Base-by-base conservation (phyloP, 2,797 vertebrate species). In the Gorsachius magnificus region DNA sequence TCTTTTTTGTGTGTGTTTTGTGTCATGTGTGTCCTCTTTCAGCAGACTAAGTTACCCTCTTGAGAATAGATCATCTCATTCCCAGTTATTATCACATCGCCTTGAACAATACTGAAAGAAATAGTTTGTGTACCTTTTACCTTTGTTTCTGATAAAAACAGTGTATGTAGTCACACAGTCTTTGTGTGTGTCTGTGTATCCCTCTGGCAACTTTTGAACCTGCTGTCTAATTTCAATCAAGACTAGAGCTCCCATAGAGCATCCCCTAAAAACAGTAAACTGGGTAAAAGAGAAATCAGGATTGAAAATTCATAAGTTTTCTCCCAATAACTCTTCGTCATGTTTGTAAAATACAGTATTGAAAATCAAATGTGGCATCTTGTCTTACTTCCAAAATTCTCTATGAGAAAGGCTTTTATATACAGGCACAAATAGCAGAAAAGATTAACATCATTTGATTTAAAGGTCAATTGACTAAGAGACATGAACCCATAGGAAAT, bases 71-170 rank as follows among this genome's bases (percentile, higher is more conserved):
- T 64, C 0, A 0, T 60, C 25, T 71, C 10, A 20, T 88, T 74
- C n/a, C 15, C 48, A 28, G 24, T 80, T 77, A 64, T 53, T 86
- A 25, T 88, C 45, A 78, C 14, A 56, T 81, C 57, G 65, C 25
- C 28, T 58, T 81, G 65, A 87, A 94, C 48, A 89, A 50, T 35
- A 74, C 13, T 51, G 60, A 80, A 87, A 64, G 13, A 13, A 86
- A 71, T 21, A 18, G 3, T 74, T 74, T 70, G 21, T 56, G 16
- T 51, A 72, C 46, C 2, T 53, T 89, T 87, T 91, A 79, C 85
- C 14, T 87, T 94, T 83, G 9, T 84, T 90, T 92, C 61, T 43
- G 24, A 57, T 76, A 4, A 87, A 83, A 93, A 81, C 11, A 77
- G 21, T 46, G 18, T 35, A 36, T 24, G 12, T 54, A 87, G 87